phyloP scores from a whole-genome alignment of 2,888 invertebrate genomes.

The Ochlodes sylvanus region DNA sequence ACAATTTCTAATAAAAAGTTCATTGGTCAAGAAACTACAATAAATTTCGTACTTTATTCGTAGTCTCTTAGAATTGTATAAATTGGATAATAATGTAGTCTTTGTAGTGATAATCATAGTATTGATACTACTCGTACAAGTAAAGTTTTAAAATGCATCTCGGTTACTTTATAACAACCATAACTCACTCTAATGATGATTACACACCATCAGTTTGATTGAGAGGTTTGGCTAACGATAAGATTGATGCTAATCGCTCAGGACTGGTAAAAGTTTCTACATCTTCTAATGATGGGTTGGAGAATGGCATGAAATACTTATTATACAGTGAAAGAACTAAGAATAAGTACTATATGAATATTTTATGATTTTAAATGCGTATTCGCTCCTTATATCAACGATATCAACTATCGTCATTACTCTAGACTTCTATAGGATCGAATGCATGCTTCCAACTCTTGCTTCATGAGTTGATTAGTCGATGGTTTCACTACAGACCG shows the following conservation, averaged over 20 bases:
- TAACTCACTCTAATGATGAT: slow-evolving; percentile 31
- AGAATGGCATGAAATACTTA: background rate
- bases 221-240: slow-evolving; percentile 15
- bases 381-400: slow-evolving; percentile 15
- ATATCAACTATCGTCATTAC: background rate
- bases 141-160: slow-evolving; percentile 1
- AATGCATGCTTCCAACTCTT: slow-evolving; percentile 17
- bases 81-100: no score
- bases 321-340: no score
- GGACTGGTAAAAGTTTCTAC: slow-evolving; percentile 19
- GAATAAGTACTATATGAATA: no score
- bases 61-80: no score
- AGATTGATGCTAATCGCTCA: slow-evolving; percentile 15
- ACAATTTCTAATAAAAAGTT: background rate
- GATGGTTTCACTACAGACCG: no score
- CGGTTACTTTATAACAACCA: slow-evolving; percentile 10
- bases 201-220: slow-evolving; percentile 21
- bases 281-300: slow-evolving; percentile 20
- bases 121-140: background rate
- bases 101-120: background rate
- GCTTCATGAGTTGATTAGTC: background rate
- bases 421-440: background rate
- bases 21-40: background rate
- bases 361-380: background rate
- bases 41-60: no score